Conservation (phyloP, 2,888 invertebrate species). For the Lithophane ornitopus region DNA sequence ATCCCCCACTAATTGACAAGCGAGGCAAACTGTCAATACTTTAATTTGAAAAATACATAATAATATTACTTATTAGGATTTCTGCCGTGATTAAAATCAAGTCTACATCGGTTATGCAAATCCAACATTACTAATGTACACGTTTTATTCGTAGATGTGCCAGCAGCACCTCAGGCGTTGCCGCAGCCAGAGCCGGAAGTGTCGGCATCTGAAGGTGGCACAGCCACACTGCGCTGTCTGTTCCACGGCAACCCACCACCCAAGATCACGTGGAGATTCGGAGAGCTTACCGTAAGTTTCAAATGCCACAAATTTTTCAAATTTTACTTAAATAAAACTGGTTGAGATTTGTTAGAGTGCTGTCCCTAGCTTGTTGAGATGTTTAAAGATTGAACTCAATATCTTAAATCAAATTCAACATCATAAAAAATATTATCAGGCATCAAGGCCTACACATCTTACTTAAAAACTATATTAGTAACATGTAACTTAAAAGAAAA, state of each 20-base stretch:
- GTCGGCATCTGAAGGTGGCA: slow-evolving; percentile 93
- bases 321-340: no score
- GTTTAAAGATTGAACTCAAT: not conserved
- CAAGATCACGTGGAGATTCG: slow-evolving; percentile 94
- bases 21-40: not conserved
- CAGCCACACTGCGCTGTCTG: slow-evolving; percentile 93
- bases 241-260: slow-evolving; percentile 95
- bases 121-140: not conserved
- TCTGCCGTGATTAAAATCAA: not conserved
- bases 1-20: not conserved
- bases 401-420: not conserved
- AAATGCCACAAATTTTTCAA: not conserved
- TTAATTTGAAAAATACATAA: not conserved
- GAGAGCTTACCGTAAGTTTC: slow-evolving; percentile 92
- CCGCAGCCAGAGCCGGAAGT: slow-evolving; percentile 91
- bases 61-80: not conserved
- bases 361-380: not conserved
- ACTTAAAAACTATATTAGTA: no score
- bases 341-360: not conserved
- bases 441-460: no score
- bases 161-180: slow-evolving; percentile 80
- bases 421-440: no score
- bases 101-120: not conserved
- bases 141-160: slow-evolving; percentile 70
- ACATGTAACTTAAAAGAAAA: no score